Evolutionary conservation across 1,140 invertebrate genomes (phyloP).

Genomic region (Platyura marginata): DNA sequence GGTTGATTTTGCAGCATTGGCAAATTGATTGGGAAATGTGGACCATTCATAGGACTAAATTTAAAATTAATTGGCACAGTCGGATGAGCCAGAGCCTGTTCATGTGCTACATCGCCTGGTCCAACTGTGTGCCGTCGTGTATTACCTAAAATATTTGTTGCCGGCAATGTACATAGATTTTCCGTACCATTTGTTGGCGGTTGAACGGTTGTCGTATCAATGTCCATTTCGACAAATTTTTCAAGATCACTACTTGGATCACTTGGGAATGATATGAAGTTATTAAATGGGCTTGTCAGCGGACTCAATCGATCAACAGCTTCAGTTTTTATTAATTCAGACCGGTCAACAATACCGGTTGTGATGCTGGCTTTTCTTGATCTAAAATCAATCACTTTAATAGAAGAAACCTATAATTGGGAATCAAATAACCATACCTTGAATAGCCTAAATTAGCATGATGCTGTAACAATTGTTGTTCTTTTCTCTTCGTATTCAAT

Average conservation of each 20-base stretch:
- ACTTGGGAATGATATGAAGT: slow-evolving; percentile 11
- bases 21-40: slow-evolving; percentile 52
- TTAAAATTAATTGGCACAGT: slow-evolving; percentile 17
- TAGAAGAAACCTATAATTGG: not conserved
- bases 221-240: slow-evolving; percentile 37
- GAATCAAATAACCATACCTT: no score
- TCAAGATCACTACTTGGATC: slow-evolving; percentile 19
- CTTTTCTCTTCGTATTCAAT: slow-evolving; percentile 31
- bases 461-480: slow-evolving; percentile 22
- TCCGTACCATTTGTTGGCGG: slow-evolving; percentile 22
- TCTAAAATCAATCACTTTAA: slow-evolving; percentile 8
- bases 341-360: slow-evolving; percentile 34
- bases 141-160: slow-evolving; percentile 9
- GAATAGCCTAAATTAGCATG: slow-evolving; percentile 18
- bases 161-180: slow-evolving; percentile 16
- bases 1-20: slow-evolving; percentile 56
- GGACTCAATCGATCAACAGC: slow-evolving; percentile 20
- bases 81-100: slow-evolving; percentile 32
- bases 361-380: slow-evolving; percentile 41
- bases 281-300: slow-evolving; percentile 16
- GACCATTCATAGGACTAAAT: slow-evolving; percentile 12
- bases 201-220: slow-evolving; percentile 29
- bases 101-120: slow-evolving; percentile 68
- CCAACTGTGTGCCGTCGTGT: slow-evolving; percentile 81
- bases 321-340: slow-evolving; percentile 20